Base-by-base conservation (phyloP, 2,113 vertebrate species). In the Bungarus multicinctus region DNA sequence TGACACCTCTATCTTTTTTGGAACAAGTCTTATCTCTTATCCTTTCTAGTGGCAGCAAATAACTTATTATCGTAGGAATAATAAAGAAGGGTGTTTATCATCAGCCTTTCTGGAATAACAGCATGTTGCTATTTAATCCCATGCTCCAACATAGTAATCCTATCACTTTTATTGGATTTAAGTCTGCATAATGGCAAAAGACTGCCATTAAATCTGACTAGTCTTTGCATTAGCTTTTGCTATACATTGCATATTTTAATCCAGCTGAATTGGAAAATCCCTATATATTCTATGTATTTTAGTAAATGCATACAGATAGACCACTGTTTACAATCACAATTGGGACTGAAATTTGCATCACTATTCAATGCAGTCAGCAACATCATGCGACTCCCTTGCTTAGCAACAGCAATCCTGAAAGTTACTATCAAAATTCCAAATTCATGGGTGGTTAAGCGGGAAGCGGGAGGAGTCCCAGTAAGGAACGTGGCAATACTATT, bases 11-110 rank as follows among this genome's bases (percentile, higher is more conserved):
- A 53, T 45, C 10, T 53, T 54, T 27, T 43, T 3, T 6, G 25
- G 34, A 23, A 20, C 18, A 6, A 69, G 9, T 58, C 92, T 92
- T 91, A 91, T 45, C 60, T 87, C 87, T 27, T 92, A 69, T 89
- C 93, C 85, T 94, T 89, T 91, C 93, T 22, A 47, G 43, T 1
- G 1, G 27, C 45, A 50, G 34, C 6, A 10, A 81, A 43, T 81
- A 43, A 22, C 18, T 43, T 43, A 23, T 81, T 81, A 22, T 34
- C 16, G 1, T 34, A 0, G 0, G 53, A 53, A 47, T 57, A 0
- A 2, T 0, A 3, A 93, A 93, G 90, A 23, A 86, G 20, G 74
- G 5, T 86, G 45, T 57, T 53, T 34, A 88, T 43, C 34, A n/a
- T 5, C 58, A 88, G 25, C 22, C 52, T 47, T 81, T 89, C 39